Percentiles rank a stretch among this genome's conserved stretches.
Conservation (phyloP, 1,140 invertebrate species). For the Olivierus martensii region DNA sequence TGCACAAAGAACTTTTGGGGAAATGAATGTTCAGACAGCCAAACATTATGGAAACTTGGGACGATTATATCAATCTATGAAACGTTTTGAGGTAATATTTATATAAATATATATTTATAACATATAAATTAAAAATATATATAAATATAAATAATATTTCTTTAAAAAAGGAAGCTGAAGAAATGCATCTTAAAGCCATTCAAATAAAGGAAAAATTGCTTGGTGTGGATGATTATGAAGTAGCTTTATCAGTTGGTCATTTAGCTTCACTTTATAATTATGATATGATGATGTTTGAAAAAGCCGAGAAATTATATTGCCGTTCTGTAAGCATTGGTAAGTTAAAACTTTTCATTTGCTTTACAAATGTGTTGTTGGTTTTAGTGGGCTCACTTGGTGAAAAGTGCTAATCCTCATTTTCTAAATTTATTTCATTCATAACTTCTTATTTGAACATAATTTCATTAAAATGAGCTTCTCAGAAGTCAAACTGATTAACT, state of each 20-base stretch:
- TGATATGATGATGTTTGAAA: constrained; percentile 69
- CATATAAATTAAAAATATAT: too few relatives aligned
- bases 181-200: constrained; percentile 81
- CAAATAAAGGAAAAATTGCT: constrained; percentile 75
- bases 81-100: constrained; percentile 49
- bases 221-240: constrained; percentile 77
- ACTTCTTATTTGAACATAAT: too few relatives aligned
- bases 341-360: not conserved
- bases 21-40: constrained; percentile 83
- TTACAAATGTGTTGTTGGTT: too few relatives aligned
- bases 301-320: constrained; percentile 71
- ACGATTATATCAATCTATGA: constrained; percentile 80
- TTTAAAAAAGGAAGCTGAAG: constrained; percentile 58
- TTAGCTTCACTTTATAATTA: constrained; percentile 87
- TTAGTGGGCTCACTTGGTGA: too few relatives aligned
- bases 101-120: not conserved
- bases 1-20: constrained; percentile 65
- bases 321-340: constrained; percentile 75
- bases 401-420: too few relatives aligned
- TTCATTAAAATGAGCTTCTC: too few relatives aligned
- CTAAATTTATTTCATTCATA: too few relatives aligned
- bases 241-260: constrained; percentile 78
- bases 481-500: too few relatives aligned
- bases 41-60: constrained; percentile 92
- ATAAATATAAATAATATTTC: not conserved